Evolutionary conservation across 2,888 invertebrate species (phyloP).

Genomic region (Melitaea athalia): DNA sequence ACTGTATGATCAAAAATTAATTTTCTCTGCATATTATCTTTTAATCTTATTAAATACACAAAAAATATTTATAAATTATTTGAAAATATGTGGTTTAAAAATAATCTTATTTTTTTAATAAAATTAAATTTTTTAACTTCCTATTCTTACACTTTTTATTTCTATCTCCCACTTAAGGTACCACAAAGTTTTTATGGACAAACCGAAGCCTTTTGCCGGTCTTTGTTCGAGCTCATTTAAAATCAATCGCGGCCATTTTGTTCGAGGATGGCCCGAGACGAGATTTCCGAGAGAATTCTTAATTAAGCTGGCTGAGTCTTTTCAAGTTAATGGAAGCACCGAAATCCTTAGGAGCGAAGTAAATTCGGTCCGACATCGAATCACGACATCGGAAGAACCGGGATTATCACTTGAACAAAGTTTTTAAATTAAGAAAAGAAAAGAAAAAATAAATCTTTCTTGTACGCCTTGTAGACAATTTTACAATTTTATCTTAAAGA

Average conservation of each 20-base stretch:
- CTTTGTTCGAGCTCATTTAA: conserved; percentile 77
- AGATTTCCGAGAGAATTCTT: conserved; percentile 79
- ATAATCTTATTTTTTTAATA: background rate
- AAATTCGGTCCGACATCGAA: conserved; percentile 65
- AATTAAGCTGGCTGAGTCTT: conserved; percentile 77
- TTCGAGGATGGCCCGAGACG: conserved; percentile 63
- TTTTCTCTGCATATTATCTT: no score
- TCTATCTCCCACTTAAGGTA: conserved; percentile 43
- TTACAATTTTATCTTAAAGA: background rate
- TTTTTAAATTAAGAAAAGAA: conserved; percentile 27
- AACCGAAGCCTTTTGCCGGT: conserved; percentile 59
- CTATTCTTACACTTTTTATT: conserved; percentile 40
- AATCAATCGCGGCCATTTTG: conserved; percentile 77
- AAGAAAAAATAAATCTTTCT: background rate
- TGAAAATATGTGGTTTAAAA: no score
- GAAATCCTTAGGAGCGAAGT: conserved; percentile 67
- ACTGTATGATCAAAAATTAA: no score
- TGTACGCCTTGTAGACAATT: background rate
- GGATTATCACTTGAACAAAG: conserved; percentile 36
- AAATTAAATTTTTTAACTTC: conserved; percentile 9
- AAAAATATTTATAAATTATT: no score
- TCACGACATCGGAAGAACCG: conserved; percentile 40
- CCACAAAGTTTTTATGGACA: conserved; percentile 64
- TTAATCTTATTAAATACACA: background rate
- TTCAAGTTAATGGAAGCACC: conserved; percentile 76